phyloP scores from a whole-genome alignment of 2,113 vertebrate species.

The Natator depressus region DNA sequence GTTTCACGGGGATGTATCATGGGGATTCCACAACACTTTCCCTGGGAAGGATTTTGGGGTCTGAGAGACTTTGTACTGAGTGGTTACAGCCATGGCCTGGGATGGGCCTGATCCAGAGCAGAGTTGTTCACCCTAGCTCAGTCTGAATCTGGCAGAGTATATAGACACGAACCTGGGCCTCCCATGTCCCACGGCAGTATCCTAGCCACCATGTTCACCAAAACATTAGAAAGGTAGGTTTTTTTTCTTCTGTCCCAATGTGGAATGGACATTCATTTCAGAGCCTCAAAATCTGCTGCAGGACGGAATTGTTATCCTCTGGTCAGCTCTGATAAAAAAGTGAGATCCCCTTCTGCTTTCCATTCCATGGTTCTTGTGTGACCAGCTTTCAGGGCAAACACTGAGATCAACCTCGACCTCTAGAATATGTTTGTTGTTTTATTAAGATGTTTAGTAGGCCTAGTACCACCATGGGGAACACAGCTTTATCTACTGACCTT shows the following conservation, averaged over 20 bases:
- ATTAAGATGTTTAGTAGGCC: slow-evolving; percentile 9
- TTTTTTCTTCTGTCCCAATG: not conserved
- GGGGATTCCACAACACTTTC: not conserved
- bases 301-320: not conserved
- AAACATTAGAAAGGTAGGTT: not conserved
- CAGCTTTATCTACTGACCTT: not conserved
- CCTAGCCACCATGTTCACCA: not conserved
- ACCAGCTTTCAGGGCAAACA: slow-evolving; percentile 19
- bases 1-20: not conserved
- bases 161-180: not conserved
- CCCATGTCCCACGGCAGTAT: not conserved
- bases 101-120: not conserved
- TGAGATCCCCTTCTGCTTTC: not conserved
- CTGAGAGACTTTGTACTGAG: not conserved
- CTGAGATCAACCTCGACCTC: not conserved
- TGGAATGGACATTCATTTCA: not conserved
- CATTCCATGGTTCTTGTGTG: not conserved
- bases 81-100: not conserved
- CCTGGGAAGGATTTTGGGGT: not conserved
- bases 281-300: not conserved
- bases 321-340: not conserved
- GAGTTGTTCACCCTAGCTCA: not conserved
- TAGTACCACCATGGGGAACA: not conserved
- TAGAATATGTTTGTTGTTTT: not conserved
- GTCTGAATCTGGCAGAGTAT: not conserved